Conservation (phyloP, 2,113 vertebrate species). For the Ariopsis seemanni region DNA sequence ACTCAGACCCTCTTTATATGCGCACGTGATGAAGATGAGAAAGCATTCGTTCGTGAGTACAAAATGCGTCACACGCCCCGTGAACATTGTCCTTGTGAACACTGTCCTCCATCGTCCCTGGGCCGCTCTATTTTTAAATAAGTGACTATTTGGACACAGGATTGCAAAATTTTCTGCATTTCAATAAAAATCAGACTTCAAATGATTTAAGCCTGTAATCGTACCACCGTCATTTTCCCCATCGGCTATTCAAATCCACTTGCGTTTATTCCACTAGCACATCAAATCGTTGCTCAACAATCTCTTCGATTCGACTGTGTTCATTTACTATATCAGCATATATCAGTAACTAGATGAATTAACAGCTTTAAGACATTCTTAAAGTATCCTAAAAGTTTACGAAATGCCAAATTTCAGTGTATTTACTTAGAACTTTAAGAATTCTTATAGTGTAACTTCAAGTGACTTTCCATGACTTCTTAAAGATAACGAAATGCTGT, state of each 20-base stretch:
- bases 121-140: conserved; percentile 22
- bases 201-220: conserved; percentile 7
- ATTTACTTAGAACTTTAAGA: no score
- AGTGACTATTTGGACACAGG: conserved; percentile 17
- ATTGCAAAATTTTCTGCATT: neutral
- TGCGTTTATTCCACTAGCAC: neutral
- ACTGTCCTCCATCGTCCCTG: conserved; percentile 1
- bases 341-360: no score
- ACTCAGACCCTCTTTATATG: conserved; percentile 1
- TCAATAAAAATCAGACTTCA: neutral
- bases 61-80: conserved; percentile 28
- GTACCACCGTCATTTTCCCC: neutral
- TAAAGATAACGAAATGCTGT: no score
- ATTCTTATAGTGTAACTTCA: no score
- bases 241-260: neutral
- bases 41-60: conserved; percentile 5
- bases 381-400: no score
- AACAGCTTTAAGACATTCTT: no score
- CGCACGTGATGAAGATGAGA: conserved; percentile 10
- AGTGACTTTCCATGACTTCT: no score
- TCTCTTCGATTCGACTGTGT: neutral
- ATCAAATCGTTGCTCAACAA: neutral
- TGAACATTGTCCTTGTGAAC: neutral
- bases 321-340: neutral
- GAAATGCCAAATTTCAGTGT: no score